Percentiles rank a stretch among this genome's conserved stretches.
phyloP scores from a whole-genome alignment of 2,113 vertebrate genomes.

The Dipodomys stephensi region DNA sequence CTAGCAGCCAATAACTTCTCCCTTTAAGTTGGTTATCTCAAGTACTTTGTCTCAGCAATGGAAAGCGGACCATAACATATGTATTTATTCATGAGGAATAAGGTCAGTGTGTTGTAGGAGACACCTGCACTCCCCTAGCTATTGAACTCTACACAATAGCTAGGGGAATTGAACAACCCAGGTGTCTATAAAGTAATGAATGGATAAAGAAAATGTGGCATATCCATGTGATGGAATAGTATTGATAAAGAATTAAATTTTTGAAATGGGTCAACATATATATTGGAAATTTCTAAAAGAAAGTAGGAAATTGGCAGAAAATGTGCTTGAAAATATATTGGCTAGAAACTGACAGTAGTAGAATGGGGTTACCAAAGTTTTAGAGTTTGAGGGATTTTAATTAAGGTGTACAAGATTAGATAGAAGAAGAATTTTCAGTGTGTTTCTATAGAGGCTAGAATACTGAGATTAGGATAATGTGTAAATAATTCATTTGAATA shows the following conservation, averaged over 20 bases:
- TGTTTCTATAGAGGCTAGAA: not conserved
- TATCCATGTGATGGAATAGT: not conserved
- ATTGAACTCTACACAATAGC: not conserved
- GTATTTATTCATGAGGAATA: not conserved
- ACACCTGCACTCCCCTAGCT: not conserved
- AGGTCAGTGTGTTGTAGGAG: not conserved
- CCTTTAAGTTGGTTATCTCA: too few relatives aligned
- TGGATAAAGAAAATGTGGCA: not conserved
- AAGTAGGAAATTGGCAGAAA: not conserved
- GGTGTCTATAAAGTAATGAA: too few relatives aligned
- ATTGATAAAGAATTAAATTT: not conserved
- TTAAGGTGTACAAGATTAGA: not conserved
- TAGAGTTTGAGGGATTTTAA: too few relatives aligned
- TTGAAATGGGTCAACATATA: not conserved
- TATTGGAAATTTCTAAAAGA: not conserved
- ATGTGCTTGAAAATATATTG: not conserved
- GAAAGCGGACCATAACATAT: not conserved
- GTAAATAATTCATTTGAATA: not conserved
- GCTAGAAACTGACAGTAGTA: too few relatives aligned
- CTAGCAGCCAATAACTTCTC: too few relatives aligned
- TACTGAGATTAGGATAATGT: accelerated
- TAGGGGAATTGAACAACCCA: not conserved
- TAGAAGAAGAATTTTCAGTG: not conserved
- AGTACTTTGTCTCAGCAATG: not conserved
- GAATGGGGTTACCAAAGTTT: not conserved